Evolutionary conservation across 2,888 invertebrate genomes (phyloP), one percentile per base, ranked within the genome.

Genomic region (Drosophila buzzatii): DNA sequence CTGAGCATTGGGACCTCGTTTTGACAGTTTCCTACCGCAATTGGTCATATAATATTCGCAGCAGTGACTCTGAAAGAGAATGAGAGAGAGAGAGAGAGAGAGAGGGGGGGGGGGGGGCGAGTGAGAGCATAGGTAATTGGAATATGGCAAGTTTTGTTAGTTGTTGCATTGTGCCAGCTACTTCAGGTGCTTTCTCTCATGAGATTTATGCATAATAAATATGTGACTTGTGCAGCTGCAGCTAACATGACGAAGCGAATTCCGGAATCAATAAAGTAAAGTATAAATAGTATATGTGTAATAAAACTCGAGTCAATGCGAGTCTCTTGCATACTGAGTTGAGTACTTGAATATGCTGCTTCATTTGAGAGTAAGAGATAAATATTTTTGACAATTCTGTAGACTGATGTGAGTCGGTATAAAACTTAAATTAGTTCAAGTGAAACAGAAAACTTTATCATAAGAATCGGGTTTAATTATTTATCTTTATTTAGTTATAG

Each of bases 1-100:
- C 7, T 42, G 42, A 39, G n/a, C 27, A 62, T 14, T 49, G 41
- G 55, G 61, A 41, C 57, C 12, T 35, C 23, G 14, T 52, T 67
- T 53, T 47, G 61, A 60, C 62, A 77, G 52, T 63, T 60, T 10
- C 61, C 27, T 37, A 31, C 49, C 60, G 23, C 55, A 60, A 53
- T 61, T 63, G 42, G 49, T 35, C 42, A 61, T 49, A 41, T 33
- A 51, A 63, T 45, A 71, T 51, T 59, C 27, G 33, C 23, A 20
- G 23, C 42, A 12, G 23, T 37, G 23, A 42, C 23, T 56, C n/a
- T 14, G 16, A 41, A 18, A 37, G 23, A 23, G 35, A 2, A 10
- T 12, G 5, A n/a, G 2, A n/a, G 37, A 23, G 35, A 23, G 18
- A 1, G 10, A 16, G 12, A 14, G 3, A 20, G 35, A 39, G 33